Evolutionary conservation across 2,888 invertebrate species (phyloP), one percentile per base, ranked within the genome.

Genomic region (Macropis europaea): DNA sequence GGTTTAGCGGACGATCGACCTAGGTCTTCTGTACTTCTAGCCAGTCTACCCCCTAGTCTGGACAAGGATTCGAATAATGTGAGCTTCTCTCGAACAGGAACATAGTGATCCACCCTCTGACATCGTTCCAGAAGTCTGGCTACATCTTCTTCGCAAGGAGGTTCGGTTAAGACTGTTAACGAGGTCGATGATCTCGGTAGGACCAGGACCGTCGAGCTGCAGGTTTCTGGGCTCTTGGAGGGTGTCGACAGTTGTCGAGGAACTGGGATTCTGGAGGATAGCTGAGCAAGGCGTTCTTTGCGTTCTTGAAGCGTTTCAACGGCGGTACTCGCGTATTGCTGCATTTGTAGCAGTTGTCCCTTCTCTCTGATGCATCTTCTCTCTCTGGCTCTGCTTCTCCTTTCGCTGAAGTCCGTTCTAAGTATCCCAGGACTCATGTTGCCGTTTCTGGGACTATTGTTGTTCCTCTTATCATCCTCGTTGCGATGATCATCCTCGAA

Each of bases 61-160:
- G 94, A 94, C 61, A 95, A 86, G 1, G 94, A 94, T 84, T 95
- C 95, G 84, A 95, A 95, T 17, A 95, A 89, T 11, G 94, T 93
- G 24, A 94, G 91, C 80, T 95, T 93, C 82, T 95, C 94, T 77
- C 92, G 92, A 38, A 95, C 95, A 0, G 95, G 94, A 30, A 94
- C 94, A 84, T 94, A 94, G 79, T 92, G 92, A 68, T 94, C 93
- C 13, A 91, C 90, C 81, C 92, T 91, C 81, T 92, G 92, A 76
- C 92, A 92, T 59, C 91, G 90, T 57, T 91, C 91, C 66, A 92
- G 80, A n/a, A 92, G 84, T 17, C 89, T 87, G 43, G 91, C 92
- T 1, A 92, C 91, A 28, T 90, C 90, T 34, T 90, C 89, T 47
- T 91, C 91, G 68, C 90, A 83, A 0, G 84, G 77, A 0, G 78